Base-by-base conservation (phyloP, 2,888 invertebrate genomes). In the Phengaris alcon region DNA sequence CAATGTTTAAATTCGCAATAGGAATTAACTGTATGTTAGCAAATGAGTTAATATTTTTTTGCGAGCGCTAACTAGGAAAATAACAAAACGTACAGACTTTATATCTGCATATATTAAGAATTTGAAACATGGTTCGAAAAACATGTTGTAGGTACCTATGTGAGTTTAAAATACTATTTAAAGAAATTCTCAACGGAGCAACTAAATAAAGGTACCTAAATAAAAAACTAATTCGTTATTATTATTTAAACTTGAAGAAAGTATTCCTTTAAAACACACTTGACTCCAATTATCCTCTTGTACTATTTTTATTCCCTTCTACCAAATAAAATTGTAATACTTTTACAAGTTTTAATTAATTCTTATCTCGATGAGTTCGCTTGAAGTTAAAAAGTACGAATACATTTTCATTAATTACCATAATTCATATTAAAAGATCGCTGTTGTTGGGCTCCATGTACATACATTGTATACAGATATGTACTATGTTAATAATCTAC, bases 341-440 rank as follows among this genome's bases (percentile, higher is more conserved):
- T 51, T 35, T 70, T 72, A 52, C 72, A 72, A 69, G 69, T 69
- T 54, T 72, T 72, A 72, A 72, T 72, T 54, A 72, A 52, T 54
- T 72, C 51, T 72, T 72, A 72, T 54, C 72, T 22, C 35, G 22
- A 35, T 13, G 70, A 12, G 52, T 52, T 72, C 72, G 72, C 51
- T 15, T 10, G 15, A 70, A 70, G 51, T 70, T 48, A 54, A 72
- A 72, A 52, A 54, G 72, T 54, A 35, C 54, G 72, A 72, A 72
- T 52, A 72, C 22, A 54, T 72, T 52, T 54, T 52, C 52, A 72
- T 72, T 52, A 54, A 72, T 72, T 72, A 52, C 13, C 72, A 72
- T 54, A 54, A 64, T 64, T 64, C 35, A 64, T 64, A 35, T 55
- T 13, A 35, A 54, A 51, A 35, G 35, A 72, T 22, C 51, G 15